A percentile compares a stretch with the other conserved stretches of the same genome.
phyloP scores from a whole-genome alignment of 2,797 vertebrate genomes.

The Sebastes vulpes region DNA sequence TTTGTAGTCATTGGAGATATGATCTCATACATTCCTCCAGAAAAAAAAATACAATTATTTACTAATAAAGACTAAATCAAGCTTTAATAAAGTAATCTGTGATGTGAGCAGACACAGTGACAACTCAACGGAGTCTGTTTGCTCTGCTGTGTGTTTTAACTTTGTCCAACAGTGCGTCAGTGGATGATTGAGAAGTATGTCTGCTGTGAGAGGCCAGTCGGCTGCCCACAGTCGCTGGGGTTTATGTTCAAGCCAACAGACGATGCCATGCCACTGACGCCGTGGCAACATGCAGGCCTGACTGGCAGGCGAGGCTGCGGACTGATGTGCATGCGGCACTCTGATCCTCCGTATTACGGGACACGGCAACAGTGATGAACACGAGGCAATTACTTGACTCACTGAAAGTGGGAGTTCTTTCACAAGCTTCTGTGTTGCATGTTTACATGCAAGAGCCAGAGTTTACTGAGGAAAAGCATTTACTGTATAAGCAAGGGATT shows the following conservation, averaged over 20 bases:
- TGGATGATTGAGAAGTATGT: conserved; percentile 77
- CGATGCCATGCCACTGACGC: conserved; percentile 76
- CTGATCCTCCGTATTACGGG: conserved; percentile 62
- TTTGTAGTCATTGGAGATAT: neutral
- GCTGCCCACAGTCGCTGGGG: conserved; percentile 42
- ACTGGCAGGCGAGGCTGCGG: conserved; percentile 71
- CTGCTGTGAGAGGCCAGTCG: conserved; percentile 62
- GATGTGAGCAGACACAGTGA: conserved; percentile 8
- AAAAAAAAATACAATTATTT: neutral
- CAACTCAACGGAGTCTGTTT: conserved; percentile 18
- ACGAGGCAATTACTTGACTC: conserved; percentile 62
- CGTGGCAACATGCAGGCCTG: conserved; percentile 63
- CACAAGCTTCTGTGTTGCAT: conserved; percentile 3
- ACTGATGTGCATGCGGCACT: conserved; percentile 67
- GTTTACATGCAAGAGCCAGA: neutral
- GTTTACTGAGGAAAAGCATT: conserved; percentile 22
- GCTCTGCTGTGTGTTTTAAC: conserved; percentile 48
- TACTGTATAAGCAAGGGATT: neutral
- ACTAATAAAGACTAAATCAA: conserved; percentile 5
- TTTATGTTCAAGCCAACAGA: conserved; percentile 64
- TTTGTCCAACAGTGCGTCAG: conserved; percentile 57
- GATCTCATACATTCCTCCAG: neutral
- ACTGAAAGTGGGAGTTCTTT: conserved; percentile 32
- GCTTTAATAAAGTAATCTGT: conserved; percentile 4
- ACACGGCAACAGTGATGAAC: conserved; percentile 69